phyloP scores from a whole-genome alignment of 2,888 invertebrate species.

The Gonocerus acuteangulatus region DNA sequence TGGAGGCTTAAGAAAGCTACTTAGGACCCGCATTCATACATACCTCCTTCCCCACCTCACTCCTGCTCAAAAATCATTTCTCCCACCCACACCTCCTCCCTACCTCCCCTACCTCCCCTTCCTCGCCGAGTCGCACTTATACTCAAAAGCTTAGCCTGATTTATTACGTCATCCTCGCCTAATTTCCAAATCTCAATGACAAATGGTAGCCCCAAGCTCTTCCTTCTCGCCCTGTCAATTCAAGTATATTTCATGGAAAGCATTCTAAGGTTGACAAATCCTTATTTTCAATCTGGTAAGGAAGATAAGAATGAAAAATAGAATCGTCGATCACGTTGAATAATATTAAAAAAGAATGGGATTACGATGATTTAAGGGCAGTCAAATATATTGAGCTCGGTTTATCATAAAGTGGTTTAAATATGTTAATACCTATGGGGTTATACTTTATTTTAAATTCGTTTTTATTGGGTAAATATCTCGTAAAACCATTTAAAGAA shows the following conservation, averaged over 20 bases:
- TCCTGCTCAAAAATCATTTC: slow-evolving; percentile 18
- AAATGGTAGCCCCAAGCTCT: slow-evolving; percentile 17
- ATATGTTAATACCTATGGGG: too few species aligned
- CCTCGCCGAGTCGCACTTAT: background rate
- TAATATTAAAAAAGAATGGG: too few species aligned
- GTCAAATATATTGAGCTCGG: too few species aligned
- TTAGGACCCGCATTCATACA: slow-evolving; percentile 18
- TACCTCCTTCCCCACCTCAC: background rate
- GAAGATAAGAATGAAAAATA: background rate
- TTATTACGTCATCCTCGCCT: slow-evolving; percentile 22
- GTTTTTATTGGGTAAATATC: too few species aligned
- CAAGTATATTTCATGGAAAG: slow-evolving; percentile 17
- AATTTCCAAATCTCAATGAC: slow-evolving; percentile 28
- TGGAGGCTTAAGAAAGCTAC: slow-evolving; percentile 15
- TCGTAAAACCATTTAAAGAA: too few species aligned
- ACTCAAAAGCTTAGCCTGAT: slow-evolving; percentile 17
- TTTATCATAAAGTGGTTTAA: too few species aligned
- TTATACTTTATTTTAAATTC: too few species aligned
- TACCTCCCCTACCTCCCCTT: background rate
- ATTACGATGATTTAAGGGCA: too few species aligned
- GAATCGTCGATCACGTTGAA: too few species aligned
- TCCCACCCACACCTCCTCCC: background rate
- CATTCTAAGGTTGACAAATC: slow-evolving; percentile 4
- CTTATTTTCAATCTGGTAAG: background rate
- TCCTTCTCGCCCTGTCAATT: slow-evolving; percentile 22